Percentiles rank a stretch among this genome's conserved stretches.
Evolutionary conservation across 2,888 invertebrate genomes (phyloP).

Genomic region (Galeruca laticollis): DNA sequence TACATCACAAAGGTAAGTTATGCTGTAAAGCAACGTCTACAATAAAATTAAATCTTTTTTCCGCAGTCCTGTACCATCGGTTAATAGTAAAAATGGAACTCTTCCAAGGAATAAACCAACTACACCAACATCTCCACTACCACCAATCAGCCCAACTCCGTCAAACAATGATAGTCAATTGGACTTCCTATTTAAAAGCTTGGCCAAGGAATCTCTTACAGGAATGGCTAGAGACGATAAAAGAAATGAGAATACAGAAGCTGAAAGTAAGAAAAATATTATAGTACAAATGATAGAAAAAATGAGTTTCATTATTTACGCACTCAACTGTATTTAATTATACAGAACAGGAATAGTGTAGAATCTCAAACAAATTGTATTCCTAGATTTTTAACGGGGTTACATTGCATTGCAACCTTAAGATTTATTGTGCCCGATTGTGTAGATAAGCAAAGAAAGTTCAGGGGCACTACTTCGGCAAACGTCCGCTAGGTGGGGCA

Average conservation of each 20-base stretch:
- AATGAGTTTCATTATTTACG: slow-evolving; percentile 2
- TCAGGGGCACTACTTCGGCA: no score
- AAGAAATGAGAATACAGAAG: slow-evolving; percentile 71
- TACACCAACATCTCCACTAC: slow-evolving; percentile 41
- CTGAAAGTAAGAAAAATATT: slow-evolving; percentile 57
- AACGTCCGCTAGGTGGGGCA: no score
- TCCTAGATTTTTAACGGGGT: no score
- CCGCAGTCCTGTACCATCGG: slow-evolving; percentile 66
- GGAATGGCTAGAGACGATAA: slow-evolving; percentile 68
- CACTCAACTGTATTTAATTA: not conserved
- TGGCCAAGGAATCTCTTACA: slow-evolving; percentile 76
- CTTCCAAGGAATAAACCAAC: slow-evolving; percentile 59
- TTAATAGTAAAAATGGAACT: slow-evolving; percentile 64
- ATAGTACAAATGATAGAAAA: slow-evolving; percentile 1
- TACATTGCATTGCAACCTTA: no score
- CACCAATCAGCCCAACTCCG: slow-evolving; percentile 58
- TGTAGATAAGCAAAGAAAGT: no score
- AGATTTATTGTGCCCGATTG: no score
- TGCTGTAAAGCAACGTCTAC: not conserved
- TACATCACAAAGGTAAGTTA: slow-evolving; percentile 66
- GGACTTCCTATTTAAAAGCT: slow-evolving; percentile 82
- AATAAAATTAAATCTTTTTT: slow-evolving; percentile 40
- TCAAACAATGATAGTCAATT: slow-evolving; percentile 69
- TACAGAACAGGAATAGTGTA: no score
- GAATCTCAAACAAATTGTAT: no score